A percentile compares a stretch with the other conserved stretches of the same genome.
These are phyloP conservation scores for Bactericera cockerelli DNA, from an alignment of 1,140 invertebrate species.

Conservation along the genomic window DNA sequence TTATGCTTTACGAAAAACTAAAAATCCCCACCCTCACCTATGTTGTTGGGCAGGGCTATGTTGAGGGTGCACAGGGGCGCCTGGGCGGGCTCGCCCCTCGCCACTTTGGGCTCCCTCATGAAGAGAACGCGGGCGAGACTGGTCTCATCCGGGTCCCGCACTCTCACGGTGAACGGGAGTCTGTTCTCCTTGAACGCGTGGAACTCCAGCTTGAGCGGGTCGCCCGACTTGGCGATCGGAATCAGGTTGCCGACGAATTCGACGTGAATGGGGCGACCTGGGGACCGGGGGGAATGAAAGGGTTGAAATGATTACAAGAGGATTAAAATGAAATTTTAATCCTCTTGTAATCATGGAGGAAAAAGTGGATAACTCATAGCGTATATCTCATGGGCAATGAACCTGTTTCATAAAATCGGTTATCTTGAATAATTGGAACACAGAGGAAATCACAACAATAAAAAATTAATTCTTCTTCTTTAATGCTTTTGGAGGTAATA, in stretches of 20 bases:
- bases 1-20: no score
- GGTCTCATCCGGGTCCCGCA: slow-evolving; percentile 69
- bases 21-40: slow-evolving; percentile 51
- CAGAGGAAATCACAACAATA: no score
- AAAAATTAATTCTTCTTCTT: no score
- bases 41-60: slow-evolving; percentile 62
- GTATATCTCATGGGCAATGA: no score
- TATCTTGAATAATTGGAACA: no score
- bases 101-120: slow-evolving; percentile 81
- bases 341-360: no score
- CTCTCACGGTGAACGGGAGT: slow-evolving; percentile 70
- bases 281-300: no score
- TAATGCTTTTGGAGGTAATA: no score
- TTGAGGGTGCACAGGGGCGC: slow-evolving; percentile 83
- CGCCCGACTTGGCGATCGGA: slow-evolving; percentile 83
- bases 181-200: slow-evolving; percentile 90
- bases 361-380: no score
- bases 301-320: no score
- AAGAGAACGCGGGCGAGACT: slow-evolving; percentile 77
- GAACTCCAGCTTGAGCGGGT: slow-evolving; percentile 72
- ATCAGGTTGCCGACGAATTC: slow-evolving; percentile 91
- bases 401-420: no score
- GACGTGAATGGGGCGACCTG: slow-evolving; percentile 63
- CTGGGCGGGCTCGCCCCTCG: slow-evolving; percentile 65
- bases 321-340: no score